Base-by-base conservation (phyloP, 2,888 invertebrate species). In the Halocaridina rubra region DNA sequence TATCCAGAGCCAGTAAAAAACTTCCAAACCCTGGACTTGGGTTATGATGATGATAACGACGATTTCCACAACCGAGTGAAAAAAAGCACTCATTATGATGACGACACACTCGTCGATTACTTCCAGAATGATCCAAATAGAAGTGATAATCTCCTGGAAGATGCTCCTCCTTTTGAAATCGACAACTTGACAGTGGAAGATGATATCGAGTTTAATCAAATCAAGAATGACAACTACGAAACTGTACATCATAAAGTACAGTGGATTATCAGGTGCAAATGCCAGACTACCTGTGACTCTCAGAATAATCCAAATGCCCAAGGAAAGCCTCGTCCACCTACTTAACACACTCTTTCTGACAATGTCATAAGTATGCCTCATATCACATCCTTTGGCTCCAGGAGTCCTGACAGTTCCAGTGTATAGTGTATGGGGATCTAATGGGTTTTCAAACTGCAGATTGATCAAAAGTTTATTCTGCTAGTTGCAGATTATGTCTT, bases 211-310 rank as follows among this genome's bases (percentile, higher is more conserved):
- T 87, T 80, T 61, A 72, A 75, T 64, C 78, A 87, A 32, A 82
- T 87, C 39, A 87, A 81, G 57, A 72, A 71, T 39, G 78, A 80
- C 57, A 85, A 85, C 74, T 85, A 82, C 75, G 87, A 87, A 64
- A 80, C 75, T 0, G 82, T 87, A 7, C 81, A 82, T 13, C 80
- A 87, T 74, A 81, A 85, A 82, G 87, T 87, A 76, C 81, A 87
- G 80, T 87, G 87, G 87, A 87, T 87, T 46, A 19, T 87, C 22
- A 78, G 87, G 80, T 87, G 87, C 46, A 81, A 81, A 69, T 87
- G 87, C 61, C 57, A 27, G 39, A 13, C 27, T n/a, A 46, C 59
- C 30, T 82, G 82, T 16, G 69, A 76, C n/a, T n/a, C n/a, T n/a
- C n/a, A n/a, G n/a, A n/a, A n/a, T n/a, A n/a, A n/a, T n/a, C n/a